Conservation (phyloP, 2,888 invertebrate genomes). For the Micoletzkya japonica region DNA sequence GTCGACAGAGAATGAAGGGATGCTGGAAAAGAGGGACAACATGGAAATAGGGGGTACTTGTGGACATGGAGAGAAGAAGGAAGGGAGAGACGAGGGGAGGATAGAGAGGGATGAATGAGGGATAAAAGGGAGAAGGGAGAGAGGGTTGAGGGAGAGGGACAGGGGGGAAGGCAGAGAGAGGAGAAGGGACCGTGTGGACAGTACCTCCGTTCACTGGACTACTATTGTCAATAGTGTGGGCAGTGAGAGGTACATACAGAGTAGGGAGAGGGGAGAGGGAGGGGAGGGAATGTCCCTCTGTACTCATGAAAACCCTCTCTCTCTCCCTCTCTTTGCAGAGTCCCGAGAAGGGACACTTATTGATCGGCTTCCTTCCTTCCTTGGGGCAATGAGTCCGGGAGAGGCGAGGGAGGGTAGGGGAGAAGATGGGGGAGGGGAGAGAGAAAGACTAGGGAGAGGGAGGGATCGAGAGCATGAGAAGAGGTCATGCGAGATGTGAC, state of each 20-base stretch:
- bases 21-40: not conserved
- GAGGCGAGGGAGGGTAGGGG: conserved; percentile 24
- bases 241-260: too few relatives aligned
- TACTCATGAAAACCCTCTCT: not conserved
- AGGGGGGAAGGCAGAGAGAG: not conserved
- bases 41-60: not conserved
- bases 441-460: conserved; percentile 11
- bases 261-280: too few relatives aligned
- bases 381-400: not conserved
- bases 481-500: not conserved
- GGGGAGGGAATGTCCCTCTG: not conserved
- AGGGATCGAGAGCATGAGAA: conserved; percentile 25
- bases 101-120: conserved; percentile 1
- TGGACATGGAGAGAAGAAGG: conserved; percentile 7
- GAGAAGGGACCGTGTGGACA: not conserved
- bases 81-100: conserved; percentile 10
- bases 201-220: not conserved
- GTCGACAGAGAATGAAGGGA: not conserved
- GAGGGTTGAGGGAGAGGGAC: conserved; percentile 1
- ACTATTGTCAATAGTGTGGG: too few relatives aligned
- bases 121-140: not conserved
- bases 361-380: not conserved
- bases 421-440: conserved; percentile 30
- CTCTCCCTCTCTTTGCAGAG: conserved; percentile 13
- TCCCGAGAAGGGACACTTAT: not conserved